phyloP scores from a whole-genome alignment of 2,888 invertebrate genomes.

The Idaea aversata region DNA sequence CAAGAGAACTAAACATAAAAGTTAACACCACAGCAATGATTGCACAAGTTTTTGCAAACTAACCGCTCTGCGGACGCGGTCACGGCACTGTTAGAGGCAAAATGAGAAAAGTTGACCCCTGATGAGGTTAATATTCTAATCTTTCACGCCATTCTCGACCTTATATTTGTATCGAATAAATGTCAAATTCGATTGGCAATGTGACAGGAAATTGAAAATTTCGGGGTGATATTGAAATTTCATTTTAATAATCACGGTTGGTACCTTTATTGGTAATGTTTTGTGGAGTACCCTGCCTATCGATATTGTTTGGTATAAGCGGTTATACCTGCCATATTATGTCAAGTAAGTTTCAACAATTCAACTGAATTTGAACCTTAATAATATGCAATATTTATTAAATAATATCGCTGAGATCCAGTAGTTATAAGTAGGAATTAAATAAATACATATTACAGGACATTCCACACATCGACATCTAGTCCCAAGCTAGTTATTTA shows the following conservation, averaged over 20 bases:
- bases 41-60: constrained; percentile 32
- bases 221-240: neutral
- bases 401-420: too few relatives aligned
- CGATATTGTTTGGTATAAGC: neutral
- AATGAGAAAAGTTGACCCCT: constrained; percentile 28
- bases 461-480: too few relatives aligned
- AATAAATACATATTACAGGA: too few relatives aligned
- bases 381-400: too few relatives aligned
- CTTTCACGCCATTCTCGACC: neutral
- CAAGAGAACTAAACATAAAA: constrained; percentile 6
- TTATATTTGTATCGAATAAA: neutral
- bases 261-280: neutral
- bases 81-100: constrained; percentile 16
- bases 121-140: constrained; percentile 8
- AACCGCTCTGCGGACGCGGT: constrained; percentile 15
- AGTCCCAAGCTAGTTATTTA: too few relatives aligned
- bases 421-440: too few relatives aligned
- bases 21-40: constrained; percentile 21
- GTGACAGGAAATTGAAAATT: neutral
- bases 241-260: neutral
- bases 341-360: too few relatives aligned
- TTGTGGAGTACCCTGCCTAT: neutral
- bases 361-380: too few relatives aligned
- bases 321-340: neutral
- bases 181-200: neutral